Evolutionary conservation across 2,113 vertebrate genomes (phyloP).

Genomic region (Emberiza fucata): DNA sequence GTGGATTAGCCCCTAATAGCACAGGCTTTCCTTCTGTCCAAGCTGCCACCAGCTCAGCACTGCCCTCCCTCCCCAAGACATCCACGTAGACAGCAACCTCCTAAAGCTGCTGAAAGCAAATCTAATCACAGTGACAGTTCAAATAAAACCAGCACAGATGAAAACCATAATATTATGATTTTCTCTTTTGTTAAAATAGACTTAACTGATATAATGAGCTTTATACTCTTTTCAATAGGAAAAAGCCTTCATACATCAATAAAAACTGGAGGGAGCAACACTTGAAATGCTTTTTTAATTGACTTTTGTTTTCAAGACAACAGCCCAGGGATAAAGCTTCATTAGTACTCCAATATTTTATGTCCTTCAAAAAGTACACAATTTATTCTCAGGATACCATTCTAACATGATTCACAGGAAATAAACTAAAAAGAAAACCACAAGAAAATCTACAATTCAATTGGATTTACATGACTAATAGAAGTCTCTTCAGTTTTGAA

Average conservation of each 20-base stretch:
- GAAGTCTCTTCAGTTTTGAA: background rate
- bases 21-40: background rate
- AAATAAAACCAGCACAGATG: background rate
- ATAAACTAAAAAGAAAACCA: background rate
- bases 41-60: background rate
- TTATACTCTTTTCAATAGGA: background rate
- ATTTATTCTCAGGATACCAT: background rate
- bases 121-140: background rate
- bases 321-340: background rate
- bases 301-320: background rate
- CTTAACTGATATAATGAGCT: background rate
- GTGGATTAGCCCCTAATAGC: background rate
- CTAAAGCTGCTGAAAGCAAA: background rate
- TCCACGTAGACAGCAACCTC: background rate
- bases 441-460: background rate
- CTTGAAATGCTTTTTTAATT: background rate
- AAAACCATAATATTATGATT: background rate
- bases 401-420: background rate
- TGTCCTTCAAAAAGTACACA: background rate
- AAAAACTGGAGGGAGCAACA: background rate
- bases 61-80: background rate
- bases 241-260: background rate
- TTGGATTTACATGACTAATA: background rate
- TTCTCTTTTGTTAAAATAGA: background rate
- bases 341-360: conserved; percentile 12